phyloP scores from a whole-genome alignment of 1,140 invertebrate species.

The Heterodera schachtii region DNA sequence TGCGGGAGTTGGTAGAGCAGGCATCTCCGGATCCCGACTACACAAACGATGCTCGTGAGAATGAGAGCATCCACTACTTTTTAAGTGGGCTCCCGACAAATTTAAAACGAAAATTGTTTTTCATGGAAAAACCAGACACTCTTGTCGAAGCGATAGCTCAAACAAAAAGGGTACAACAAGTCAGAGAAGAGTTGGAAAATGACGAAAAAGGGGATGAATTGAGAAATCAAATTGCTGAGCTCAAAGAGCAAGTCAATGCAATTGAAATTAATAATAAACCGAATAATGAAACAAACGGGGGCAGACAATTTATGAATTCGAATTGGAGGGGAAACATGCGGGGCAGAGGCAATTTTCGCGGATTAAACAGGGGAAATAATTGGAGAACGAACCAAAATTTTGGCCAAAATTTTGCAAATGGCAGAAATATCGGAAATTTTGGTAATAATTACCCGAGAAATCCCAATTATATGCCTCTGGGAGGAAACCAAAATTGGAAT shows the following conservation, averaged over 20 bases:
- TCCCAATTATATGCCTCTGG: no score
- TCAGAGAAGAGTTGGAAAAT: conserved; percentile 10
- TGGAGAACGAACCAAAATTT: background rate
- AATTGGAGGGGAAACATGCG: background rate
- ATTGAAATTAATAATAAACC: conserved; percentile 1
- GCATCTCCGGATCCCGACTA: background rate
- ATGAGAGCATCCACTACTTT: background rate
- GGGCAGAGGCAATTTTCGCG: background rate
- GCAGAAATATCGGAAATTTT: no score
- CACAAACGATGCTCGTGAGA: background rate
- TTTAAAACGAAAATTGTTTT: conserved; percentile 5
- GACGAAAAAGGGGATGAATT: background rate
- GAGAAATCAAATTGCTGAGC: background rate
- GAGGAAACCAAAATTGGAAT: background rate
- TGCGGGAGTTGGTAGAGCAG: background rate
- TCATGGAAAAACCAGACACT: background rate
- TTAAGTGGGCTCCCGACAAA: background rate
- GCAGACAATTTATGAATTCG: background rate
- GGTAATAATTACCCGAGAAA: no score
- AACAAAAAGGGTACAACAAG: background rate
- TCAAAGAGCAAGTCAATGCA: background rate
- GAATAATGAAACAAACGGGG: background rate
- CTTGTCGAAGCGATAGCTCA: background rate
- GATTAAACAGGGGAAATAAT: no score
- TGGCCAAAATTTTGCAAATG: background rate